phyloP scores from a whole-genome alignment of 37 sponge, comb jelly and placozoan species.

The Cliona cf. orientalis region DNA sequence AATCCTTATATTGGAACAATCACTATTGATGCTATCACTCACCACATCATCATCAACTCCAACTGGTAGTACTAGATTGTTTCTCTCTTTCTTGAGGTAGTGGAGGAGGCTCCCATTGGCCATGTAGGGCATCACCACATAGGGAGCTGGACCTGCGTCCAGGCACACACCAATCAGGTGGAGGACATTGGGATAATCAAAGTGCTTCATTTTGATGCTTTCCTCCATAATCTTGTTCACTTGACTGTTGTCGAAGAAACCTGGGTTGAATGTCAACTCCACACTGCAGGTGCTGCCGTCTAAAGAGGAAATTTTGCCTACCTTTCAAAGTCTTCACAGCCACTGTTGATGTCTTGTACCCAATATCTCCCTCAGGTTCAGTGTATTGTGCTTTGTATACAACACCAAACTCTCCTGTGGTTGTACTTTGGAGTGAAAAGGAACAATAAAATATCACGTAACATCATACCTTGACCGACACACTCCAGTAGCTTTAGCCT shows the following conservation, averaged over 20 bases:
- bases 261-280: not conserved
- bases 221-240: conserved; percentile 26
- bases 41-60: conserved; percentile 32
- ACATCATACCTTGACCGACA: conserved; percentile 30
- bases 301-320: not conserved
- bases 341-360: conserved; percentile 11
- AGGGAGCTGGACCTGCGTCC: conserved; percentile 48
- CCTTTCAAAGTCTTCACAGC: conserved; percentile 49
- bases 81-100: conserved; percentile 34
- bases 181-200: conserved; percentile 48
- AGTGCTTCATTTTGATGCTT: conserved; percentile 41
- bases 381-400: conserved; percentile 34
- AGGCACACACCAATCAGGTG: conserved; percentile 37
- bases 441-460: not conserved
- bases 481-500: conserved; percentile 25
- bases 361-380: not conserved
- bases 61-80: not conserved
- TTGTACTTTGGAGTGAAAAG: not conserved
- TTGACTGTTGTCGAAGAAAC: conserved; percentile 6
- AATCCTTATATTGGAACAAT: too few relatives aligned
- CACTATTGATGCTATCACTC: not conserved
- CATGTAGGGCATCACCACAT: conserved; percentile 42
- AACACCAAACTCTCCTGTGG: conserved; percentile 51
- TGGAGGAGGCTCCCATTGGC: conserved; percentile 39
- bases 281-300: conserved; percentile 7